Percentiles rank a stretch among this genome's conserved stretches.
phyloP scores from a whole-genome alignment of 2,797 vertebrate species.

The Tapirus indicus region DNA sequence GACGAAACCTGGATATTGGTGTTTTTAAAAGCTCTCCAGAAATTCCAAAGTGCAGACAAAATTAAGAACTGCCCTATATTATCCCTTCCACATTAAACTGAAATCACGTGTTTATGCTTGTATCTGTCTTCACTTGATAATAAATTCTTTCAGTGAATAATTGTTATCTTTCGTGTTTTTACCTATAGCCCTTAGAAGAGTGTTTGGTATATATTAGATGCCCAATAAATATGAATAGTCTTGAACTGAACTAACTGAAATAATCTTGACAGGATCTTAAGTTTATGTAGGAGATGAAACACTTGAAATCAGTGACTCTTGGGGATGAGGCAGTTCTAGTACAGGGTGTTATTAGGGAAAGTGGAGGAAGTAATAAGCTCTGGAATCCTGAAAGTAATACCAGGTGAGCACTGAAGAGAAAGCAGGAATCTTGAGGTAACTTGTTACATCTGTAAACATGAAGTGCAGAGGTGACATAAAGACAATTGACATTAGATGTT shows the following conservation, averaged over 20 bases:
- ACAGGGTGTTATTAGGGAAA: neutral
- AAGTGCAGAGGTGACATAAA: neutral
- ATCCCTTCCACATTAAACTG: neutral
- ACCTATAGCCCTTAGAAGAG: neutral
- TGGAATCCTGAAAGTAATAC: neutral
- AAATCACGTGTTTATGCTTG: neutral
- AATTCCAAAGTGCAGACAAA: neutral
- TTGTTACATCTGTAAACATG: neutral
- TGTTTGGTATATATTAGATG: neutral
- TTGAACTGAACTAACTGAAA: neutral
- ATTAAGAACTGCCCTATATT: neutral
- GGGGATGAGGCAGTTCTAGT: neutral
- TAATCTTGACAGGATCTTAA: neutral
- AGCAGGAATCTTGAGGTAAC: neutral
- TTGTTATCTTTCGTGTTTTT: neutral
- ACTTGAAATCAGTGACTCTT: neutral
- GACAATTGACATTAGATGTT: neutral
- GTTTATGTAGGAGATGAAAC: neutral
- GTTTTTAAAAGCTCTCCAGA: neutral
- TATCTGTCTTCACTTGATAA: neutral
- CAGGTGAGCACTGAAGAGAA: neutral
- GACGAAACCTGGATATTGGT: neutral
- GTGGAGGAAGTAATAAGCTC: neutral
- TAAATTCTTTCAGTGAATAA: neutral
- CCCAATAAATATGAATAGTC: neutral